Percentiles rank a stretch among this genome's conserved stretches.
Conservation (phyloP, 1,140 invertebrate genomes). For the Drosophila neocordata region DNA sequence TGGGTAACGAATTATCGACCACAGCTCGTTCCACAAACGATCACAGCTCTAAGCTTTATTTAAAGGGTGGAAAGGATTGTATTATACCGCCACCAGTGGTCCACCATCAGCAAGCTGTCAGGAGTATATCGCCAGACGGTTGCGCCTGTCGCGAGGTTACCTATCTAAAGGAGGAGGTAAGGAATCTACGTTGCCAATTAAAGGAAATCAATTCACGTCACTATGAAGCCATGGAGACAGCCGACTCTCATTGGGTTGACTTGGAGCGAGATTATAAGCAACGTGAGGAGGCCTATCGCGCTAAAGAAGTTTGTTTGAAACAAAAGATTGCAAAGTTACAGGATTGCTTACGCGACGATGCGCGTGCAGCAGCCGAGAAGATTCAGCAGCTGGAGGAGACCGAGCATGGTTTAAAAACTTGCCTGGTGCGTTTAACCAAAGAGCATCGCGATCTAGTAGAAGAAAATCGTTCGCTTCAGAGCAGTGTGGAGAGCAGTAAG, state of each 20-base stretch:
- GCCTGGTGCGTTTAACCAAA: constrained; percentile 84
- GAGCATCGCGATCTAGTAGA: constrained; percentile 83
- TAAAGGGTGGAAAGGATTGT: neutral
- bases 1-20: constrained; percentile 59
- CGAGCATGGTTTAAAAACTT: constrained; percentile 83
- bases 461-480: constrained; percentile 82
- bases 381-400: constrained; percentile 84
- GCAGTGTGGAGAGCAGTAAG: constrained; percentile 82
- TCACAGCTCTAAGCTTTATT: neutral
- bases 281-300: constrained; percentile 84
- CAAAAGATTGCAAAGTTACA: constrained; percentile 76
- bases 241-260: constrained; percentile 89
- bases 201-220: constrained; percentile 87
- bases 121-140: neutral
- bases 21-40: constrained; percentile 4
- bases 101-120: constrained; percentile 46
- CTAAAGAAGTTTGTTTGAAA: constrained; percentile 73
- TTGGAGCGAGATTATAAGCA: constrained; percentile 87
- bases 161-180: constrained; percentile 76
- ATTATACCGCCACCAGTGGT: neutral
- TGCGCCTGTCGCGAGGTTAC: constrained; percentile 48
- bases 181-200: constrained; percentile 83
- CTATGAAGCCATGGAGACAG: constrained; percentile 88
- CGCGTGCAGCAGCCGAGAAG: constrained; percentile 74
- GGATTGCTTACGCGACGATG: constrained; percentile 73